A percentile compares a stretch with the other conserved stretches of the same genome.
Conservation (phyloP, 1,140 invertebrate species). For the Panonychus citri region DNA sequence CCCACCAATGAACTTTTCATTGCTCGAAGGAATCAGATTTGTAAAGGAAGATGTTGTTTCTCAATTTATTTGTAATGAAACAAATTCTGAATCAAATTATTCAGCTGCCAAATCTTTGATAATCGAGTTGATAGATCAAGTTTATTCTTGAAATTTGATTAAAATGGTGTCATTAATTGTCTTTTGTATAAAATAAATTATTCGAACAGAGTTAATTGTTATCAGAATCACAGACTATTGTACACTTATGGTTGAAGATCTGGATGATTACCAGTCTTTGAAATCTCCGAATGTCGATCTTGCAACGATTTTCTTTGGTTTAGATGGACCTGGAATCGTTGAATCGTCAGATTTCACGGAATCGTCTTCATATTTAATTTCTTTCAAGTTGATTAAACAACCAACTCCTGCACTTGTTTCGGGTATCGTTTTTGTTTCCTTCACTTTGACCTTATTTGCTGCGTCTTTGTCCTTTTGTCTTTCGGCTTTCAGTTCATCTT, state of each 20-base stretch:
- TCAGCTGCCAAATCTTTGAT: too few species aligned
- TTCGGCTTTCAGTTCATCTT: constrained; percentile 51
- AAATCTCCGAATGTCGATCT: background rate
- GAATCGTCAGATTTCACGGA: background rate
- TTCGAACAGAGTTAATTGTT: too few species aligned
- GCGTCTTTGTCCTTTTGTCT: constrained; percentile 26
- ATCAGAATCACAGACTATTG: too few species aligned
- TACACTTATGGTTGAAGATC: too few species aligned
- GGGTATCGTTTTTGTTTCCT: background rate
- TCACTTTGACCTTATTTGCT: background rate
- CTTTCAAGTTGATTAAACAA: background rate
- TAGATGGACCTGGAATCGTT: too few species aligned
- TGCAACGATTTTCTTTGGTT: background rate
- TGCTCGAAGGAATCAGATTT: background rate
- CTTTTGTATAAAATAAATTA: too few species aligned
- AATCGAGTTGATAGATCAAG: too few species aligned
- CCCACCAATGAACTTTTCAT: background rate
- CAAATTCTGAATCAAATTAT: too few species aligned
- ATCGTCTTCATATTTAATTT: background rate
- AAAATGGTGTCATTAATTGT: background rate
- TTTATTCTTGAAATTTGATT: background rate
- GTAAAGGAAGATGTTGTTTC: background rate
- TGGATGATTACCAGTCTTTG: background rate
- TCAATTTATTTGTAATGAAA: too few species aligned
- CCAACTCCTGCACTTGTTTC: background rate